Base-by-base conservation (phyloP, 2,113 vertebrate species). In the Caloenas nicobarica region DNA sequence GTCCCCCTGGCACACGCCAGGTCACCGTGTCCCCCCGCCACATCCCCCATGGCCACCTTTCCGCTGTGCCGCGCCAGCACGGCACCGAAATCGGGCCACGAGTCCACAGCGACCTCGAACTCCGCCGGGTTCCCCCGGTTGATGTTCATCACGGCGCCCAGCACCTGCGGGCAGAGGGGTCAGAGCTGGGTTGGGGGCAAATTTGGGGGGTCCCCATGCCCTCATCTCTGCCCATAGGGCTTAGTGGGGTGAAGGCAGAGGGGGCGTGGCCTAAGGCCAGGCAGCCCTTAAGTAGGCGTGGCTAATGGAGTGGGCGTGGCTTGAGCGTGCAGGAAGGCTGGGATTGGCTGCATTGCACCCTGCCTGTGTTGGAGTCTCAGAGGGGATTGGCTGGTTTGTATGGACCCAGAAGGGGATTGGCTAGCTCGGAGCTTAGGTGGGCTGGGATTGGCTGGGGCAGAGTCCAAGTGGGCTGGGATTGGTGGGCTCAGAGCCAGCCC, bases 121-220 rank as follows among this genome's bases (percentile, higher is more conserved):
- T 64, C 19, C 12, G 78, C 77, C 0, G 89, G 96, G 66, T 95
- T 96, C 5, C 96, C 96, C 5, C 94, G 58, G 71, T 65, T 96
- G 28, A 97, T 94, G 86, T 95, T 93, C 86, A 96, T 56, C 73
- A 96, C 91, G 1, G 93, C 95, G 51, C 96, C 96, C 0, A 84
- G 51, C 13, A 96, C 95, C 96, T 96, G 66, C 1, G 31, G 61
- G 24, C 5, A 4, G 12, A 38, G 2, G 31, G 24, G 34, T 79
- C n/a, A 70, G 44, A 8, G 15, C 1, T 38, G 34, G 29, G 36
- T n/a, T n/a, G n/a, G 50, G 38, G 28, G 17, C 14, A 29, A 48
- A 8, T 72, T 19, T 58, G n/a, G 71, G 83, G 83, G 26, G 9
- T 10, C 34, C 3, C 36, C 28, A 23, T 29, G 61, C 53, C 33